Base-by-base conservation (phyloP, 2,888 invertebrate species). In the Mythimna loreyi region DNA sequence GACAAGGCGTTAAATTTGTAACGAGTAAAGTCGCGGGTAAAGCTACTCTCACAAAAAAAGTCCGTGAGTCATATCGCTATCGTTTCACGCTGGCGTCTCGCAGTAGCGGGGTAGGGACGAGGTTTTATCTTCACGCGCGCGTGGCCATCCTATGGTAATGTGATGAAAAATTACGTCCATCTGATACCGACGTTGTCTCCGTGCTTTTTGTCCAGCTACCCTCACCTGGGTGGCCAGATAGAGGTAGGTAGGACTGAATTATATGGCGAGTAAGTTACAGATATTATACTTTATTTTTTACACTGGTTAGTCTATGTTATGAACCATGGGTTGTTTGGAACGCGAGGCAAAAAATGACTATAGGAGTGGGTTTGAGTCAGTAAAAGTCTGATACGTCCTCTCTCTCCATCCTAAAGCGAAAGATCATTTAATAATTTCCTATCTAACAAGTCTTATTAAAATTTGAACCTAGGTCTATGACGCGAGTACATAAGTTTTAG, bases 131-230 rank as follows among this genome's bases (percentile, higher is more conserved):
- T 95, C 92, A 94, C 95, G 90, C 94, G 91, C 91, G 91, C 94
- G 89, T 92, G 92, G 89, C 92, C 91, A 89, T 93, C 91, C 92
- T 90, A 89, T 91, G 92, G 92, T 96, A 96, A 96, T 96, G 94
- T 94, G 95, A 96, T 96, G 96, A 96, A 96, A 96, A 96, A 96
- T 96, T 96, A 96, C 93, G 90, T 88, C 84, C 92, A 92, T 92
- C 93, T 92, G 94, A 94, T 95, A 94, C 87, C 86, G 84, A 45
- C 75, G 78, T 81, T 84, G 91, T 89, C 91, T 91, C 91, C 84
- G 85, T 72, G 84, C 53, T 80, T 89, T 89, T 90, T 88, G 85
- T 89, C 86, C 82, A 80, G 61, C 50, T 73, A 67, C 50, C 81
- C 77, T 67, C 57, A 69, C 71, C 56, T 60, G 71, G 43, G 33